Evolutionary conservation across 1,140 invertebrate genomes (phyloP), one percentile per base, ranked within the genome.

Genomic region (Hylaeus anthracinus): DNA sequence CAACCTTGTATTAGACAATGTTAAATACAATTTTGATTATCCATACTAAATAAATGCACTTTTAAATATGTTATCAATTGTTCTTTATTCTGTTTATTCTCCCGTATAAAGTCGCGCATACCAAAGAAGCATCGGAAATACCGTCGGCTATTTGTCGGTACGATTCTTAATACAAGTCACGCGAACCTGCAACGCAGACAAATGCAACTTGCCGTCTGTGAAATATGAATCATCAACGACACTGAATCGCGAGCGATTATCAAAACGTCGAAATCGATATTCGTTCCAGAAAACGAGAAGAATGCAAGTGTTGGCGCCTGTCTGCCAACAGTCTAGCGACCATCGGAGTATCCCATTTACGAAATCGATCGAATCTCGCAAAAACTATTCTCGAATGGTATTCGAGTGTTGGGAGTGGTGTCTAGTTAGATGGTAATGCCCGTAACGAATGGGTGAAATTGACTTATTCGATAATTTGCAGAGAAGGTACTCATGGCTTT

Each of bases 241-340:
- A 26, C n/a, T 64, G 53, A 80, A 80, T 80, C 73, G 75, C 37
- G 51, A 2, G n/a, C 53, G 53, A 82, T 69, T 69, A 75, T 77
- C 55, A 81, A 82, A 71, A 87, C 64, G 58, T 45, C 41, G 70
- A 67, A 69, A 84, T 87, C 86, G 85, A 87, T 87, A 87, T 86
- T 87, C 72, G 79, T 87, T 82, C 82, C 79, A 87, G 84, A 87
- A 87, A 87, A 82, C 60, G 71, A 53, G 78, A 87, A 39, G 26
- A 76, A 72, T 14, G 69, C 81, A 83, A 61, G 53, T 61, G 65
- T 79, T 86, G 86, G 82, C 85, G 79, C 82, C 81, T 55, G 81
- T 83, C 81, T 75, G 79, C 55, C 55, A 79, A 39, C 72, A 15
- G 58, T 84, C 67, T 84, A 56, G 61, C 69, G 70, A 3, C 61